phyloP scores from a whole-genome alignment of 1,140 invertebrate genomes.

The Eumaeus atala region DNA sequence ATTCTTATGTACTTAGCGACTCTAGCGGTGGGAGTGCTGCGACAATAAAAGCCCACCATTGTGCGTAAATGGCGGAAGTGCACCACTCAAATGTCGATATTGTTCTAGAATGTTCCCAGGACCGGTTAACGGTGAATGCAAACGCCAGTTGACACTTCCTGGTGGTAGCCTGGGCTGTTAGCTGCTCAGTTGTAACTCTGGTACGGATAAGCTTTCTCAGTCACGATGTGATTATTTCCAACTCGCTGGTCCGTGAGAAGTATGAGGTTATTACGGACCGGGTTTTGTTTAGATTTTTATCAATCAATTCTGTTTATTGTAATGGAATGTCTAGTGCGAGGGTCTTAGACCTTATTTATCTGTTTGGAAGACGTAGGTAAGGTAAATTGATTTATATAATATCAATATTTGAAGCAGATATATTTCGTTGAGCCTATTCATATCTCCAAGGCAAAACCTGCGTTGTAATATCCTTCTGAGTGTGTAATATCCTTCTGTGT shows the following conservation, averaged over 20 bases:
- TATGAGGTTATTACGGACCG: conserved; percentile 31
- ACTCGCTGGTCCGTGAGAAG: conserved; percentile 34
- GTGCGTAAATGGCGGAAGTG: conserved; percentile 41
- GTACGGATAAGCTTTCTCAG: conserved; percentile 53
- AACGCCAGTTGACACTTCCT: conserved; percentile 60
- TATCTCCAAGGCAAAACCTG: too few relatives aligned
- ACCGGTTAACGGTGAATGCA: conserved; percentile 57
- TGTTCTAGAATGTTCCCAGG: conserved; percentile 52
- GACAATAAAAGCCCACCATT: conserved; percentile 28
- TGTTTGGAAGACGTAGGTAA: background rate
- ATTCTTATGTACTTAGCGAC: conserved; percentile 14
- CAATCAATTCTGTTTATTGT: conserved; percentile 17
- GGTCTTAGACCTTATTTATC: conserved; percentile 29
- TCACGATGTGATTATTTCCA: conserved; percentile 56
- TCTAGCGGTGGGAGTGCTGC: conserved; percentile 31
- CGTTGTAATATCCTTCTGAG: too few relatives aligned
- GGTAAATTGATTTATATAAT: too few relatives aligned
- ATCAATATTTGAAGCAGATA: too few relatives aligned
- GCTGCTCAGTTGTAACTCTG: conserved; percentile 34
- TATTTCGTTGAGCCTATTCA: too few relatives aligned
- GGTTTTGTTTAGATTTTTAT: too few relatives aligned
- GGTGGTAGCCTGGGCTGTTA: conserved; percentile 47
- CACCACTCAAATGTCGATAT: conserved; percentile 37
- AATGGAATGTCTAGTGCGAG: conserved; percentile 31
- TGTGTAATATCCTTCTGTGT: too few relatives aligned